phyloP scores from a whole-genome alignment of 2,113 vertebrate species.

The Phrynocephalus versicolor region DNA sequence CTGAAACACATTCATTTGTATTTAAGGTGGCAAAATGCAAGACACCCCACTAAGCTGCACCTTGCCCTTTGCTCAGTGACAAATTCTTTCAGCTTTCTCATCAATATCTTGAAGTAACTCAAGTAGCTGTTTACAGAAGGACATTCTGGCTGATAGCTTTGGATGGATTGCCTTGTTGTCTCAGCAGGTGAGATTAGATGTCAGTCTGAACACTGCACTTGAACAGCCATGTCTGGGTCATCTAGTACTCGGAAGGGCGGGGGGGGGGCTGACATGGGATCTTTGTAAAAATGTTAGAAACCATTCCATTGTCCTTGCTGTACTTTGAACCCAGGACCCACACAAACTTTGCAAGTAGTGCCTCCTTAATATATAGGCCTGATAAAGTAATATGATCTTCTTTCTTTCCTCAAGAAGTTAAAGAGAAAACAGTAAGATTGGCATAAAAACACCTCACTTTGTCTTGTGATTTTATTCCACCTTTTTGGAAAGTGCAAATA shows the following conservation, averaged over 20 bases:
- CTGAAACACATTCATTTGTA: background rate
- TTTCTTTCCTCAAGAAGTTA: background rate
- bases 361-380: too few species aligned
- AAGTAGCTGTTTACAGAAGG: slow-evolving; percentile 15
- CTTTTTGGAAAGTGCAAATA: too few species aligned
- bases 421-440: background rate
- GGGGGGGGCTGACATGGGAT: too few species aligned
- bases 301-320: background rate
- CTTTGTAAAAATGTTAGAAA: background rate
- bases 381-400: background rate
- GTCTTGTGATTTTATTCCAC: too few species aligned
- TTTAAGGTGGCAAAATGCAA: background rate
- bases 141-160: background rate
- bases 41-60: background rate
- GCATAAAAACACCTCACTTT: too few species aligned
- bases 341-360: background rate
- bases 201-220: background rate
- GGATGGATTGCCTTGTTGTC: background rate
- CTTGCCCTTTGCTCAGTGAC: background rate
- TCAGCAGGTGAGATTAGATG: background rate
- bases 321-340: background rate
- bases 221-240: background rate
- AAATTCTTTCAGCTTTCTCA: background rate
- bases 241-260: background rate
- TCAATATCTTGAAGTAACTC: background rate